A percentile compares a stretch with the other conserved stretches of the same genome.
Evolutionary conservation across 1,140 invertebrate genomes (phyloP).

Genomic region (Hylaeus volcanicus): DNA sequence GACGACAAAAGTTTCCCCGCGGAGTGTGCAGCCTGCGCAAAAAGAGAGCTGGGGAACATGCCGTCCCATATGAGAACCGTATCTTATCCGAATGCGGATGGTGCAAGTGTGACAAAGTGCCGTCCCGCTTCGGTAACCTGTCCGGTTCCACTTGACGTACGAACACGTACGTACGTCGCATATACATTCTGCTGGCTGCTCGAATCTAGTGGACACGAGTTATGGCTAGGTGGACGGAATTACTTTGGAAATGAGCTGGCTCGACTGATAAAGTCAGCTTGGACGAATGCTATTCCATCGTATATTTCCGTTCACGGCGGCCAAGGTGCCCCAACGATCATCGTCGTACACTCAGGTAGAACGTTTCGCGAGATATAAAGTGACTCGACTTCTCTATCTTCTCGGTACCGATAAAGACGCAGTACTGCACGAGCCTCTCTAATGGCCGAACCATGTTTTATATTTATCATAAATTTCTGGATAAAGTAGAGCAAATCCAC

Average conservation of each 20-base stretch:
- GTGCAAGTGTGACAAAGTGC: constrained; percentile 56
- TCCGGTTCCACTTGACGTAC: constrained; percentile 40
- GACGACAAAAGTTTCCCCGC: background rate
- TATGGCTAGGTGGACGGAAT: constrained; percentile 31
- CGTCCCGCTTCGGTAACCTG: constrained; percentile 34
- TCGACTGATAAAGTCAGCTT: constrained; percentile 36
- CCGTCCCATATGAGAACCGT: constrained; percentile 53
- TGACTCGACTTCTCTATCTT: too few species aligned
- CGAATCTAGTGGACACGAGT: constrained; percentile 33
- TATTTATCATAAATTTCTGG: too few species aligned
- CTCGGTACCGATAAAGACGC: too few species aligned
- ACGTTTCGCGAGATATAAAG: too few species aligned
- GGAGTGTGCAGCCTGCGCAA: background rate
- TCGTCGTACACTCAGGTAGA: background rate
- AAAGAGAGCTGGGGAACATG: background rate
- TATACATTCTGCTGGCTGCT: background rate
- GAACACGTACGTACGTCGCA: constrained; percentile 6
- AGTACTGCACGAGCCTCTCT: too few species aligned
- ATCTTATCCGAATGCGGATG: constrained; percentile 52
- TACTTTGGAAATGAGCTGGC: constrained; percentile 47
- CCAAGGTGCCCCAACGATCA: background rate
- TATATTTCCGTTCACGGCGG: background rate
- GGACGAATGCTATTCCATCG: constrained; percentile 2
- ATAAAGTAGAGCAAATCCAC: too few species aligned
- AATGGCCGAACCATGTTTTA: too few species aligned